Evolutionary conservation across 2,888 invertebrate genomes (phyloP).

Genomic region (Chrysolina americana): DNA sequence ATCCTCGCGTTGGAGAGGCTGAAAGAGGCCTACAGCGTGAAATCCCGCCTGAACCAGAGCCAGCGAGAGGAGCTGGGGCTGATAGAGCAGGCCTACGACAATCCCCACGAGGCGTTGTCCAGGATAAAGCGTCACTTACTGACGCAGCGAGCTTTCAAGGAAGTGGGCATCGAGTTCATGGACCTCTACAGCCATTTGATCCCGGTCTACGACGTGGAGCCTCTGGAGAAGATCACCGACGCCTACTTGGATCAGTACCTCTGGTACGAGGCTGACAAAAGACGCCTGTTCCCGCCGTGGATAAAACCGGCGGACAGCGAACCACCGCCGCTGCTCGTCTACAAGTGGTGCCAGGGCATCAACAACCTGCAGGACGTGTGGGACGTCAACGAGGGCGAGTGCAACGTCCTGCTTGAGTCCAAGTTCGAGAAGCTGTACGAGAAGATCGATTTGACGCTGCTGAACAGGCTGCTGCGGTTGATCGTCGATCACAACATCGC

Average conservation of each 20-base stretch:
- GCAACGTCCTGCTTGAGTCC: conserved; percentile 97
- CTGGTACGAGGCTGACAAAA: conserved; percentile 99
- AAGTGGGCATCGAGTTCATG: conserved; percentile 99
- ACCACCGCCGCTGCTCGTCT: conserved; percentile 91
- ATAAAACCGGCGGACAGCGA: conserved; percentile 99
- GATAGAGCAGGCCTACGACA: conserved; percentile 99
- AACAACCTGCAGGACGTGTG: conserved; percentile 98
- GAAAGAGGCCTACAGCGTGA: conserved; percentile 98
- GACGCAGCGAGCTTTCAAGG: conserved; percentile 98
- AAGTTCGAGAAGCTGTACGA: conserved; percentile 99
- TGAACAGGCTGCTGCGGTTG: conserved; percentile 94
- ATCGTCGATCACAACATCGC: conserved; percentile 99
- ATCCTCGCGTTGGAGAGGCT: conserved; percentile 96
- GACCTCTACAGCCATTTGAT: conserved; percentile 99
- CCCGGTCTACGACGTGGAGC: conserved; percentile 99
- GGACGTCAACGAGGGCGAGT: conserved; percentile 96
- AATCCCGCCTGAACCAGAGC: conserved; percentile 97
- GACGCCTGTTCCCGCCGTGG: conserved; percentile 97
- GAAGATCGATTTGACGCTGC: conserved; percentile 98
- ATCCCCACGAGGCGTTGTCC: conserved; percentile 98
- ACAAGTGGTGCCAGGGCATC: conserved; percentile 99
- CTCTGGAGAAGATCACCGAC: conserved; percentile 99
- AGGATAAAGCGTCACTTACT: conserved; percentile 99
- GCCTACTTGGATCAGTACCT: conserved; percentile 99
- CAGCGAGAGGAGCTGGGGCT: conserved; percentile 98